These are phyloP conservation scores for Brachyptera risi DNA, from an alignment of 2,888 invertebrate species.

Conservation along the genomic window DNA sequence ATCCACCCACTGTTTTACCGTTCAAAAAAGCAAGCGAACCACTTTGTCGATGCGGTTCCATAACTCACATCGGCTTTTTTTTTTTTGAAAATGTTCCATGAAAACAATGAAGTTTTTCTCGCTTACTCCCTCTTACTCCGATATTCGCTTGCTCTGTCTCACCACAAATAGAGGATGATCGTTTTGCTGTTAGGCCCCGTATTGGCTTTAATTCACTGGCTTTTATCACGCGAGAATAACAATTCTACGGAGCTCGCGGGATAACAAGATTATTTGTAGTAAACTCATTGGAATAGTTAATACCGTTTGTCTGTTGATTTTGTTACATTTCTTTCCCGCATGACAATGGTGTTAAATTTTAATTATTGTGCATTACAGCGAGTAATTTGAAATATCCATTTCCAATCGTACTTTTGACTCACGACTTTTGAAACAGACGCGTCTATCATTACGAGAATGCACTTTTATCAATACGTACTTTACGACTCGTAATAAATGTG, in stretches of 20 bases:
- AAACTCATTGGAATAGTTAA: neutral
- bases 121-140: no score
- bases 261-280: neutral
- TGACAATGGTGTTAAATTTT: no score
- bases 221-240: slow-evolving; percentile 7
- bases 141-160: slow-evolving; percentile 6
- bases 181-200: slow-evolving; percentile 3
- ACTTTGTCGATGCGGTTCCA: slow-evolving; percentile 24
- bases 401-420: no score
- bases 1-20: neutral
- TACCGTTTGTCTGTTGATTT: no score
- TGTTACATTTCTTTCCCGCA: no score
- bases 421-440: no score
- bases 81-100: slow-evolving; percentile 19
- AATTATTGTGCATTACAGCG: no score
- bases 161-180: slow-evolving; percentile 11
- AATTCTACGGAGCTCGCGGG: slow-evolving; percentile 2
- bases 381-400: no score
- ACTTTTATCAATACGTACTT: no score
- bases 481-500: no score
- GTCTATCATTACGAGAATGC: no score
- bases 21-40: slow-evolving; percentile 11
- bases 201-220: slow-evolving; percentile 2
- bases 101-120: slow-evolving; percentile 16
- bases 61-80: slow-evolving; percentile 21